Evolutionary conservation across 2,797 vertebrate genomes (phyloP), one percentile per base, ranked within the genome.

Genomic region (Saxicola maurus): DNA sequence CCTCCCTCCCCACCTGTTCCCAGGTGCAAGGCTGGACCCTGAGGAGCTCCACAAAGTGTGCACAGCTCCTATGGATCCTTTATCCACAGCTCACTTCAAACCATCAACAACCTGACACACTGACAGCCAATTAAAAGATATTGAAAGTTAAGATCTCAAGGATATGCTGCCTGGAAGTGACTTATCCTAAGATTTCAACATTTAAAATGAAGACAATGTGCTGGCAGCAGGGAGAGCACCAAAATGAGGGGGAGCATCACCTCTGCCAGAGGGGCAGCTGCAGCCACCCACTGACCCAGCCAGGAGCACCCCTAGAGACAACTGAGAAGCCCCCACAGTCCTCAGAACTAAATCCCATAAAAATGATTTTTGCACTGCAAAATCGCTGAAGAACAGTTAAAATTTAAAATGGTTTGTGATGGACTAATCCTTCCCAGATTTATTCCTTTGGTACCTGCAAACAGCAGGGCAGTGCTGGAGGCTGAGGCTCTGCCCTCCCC

Each of bases 321-420:
- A 9, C 27, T 8, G 25, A 33, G 42, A 42, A 55, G 1, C 1
- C 75, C 20, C 9, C 62, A 23, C 5, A 2, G 9, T 1, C 27
- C 17, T 40, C 55, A 35, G 55, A 46, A n/a, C 9, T 46, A 51
- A 40, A 27, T 0, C 16, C 7, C 28, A 35, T 1, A 17, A 33
- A 37, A 60, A 19, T 2, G 0, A 27, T 16, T 60, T 42, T 2
- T 25, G 42, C 76, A 16, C 13, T 2, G 1, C 17, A 28, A 40
- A 28, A 69, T 19, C 1, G 2, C 21, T 4, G 19, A 27, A 49
- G 16, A 42, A 31, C 6, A 11, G 38, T 17, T 25, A 9, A n/a
- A 61, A 52, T 1, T 9, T 3, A 10, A n/a, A 38, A 5, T 2
- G 0, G 6, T 6, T 48, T 31, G 27, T 3, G 31, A 33, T 0